Conservation (phyloP, 2,113 vertebrate genomes). For the Sclerurus mexicanus region DNA sequence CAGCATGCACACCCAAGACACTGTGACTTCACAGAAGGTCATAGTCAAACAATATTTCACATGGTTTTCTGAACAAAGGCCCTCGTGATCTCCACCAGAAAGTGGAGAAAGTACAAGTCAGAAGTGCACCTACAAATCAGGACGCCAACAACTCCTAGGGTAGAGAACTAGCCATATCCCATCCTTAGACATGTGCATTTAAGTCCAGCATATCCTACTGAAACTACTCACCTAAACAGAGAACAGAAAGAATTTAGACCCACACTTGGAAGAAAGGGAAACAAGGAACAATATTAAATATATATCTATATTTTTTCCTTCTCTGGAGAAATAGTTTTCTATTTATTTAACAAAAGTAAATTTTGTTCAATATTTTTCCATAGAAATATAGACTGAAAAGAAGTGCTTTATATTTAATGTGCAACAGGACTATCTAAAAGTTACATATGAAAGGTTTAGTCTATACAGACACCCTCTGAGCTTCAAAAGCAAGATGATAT, state of each 20-base stretch:
- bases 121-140: neutral
- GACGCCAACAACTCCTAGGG: neutral
- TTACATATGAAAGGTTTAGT: neutral
- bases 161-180: neutral
- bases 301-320: neutral
- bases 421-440: neutral
- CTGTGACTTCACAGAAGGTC: neutral
- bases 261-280: slow-evolving; percentile 17
- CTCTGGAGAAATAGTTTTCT: slow-evolving; percentile 24
- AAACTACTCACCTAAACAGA: neutral
- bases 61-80: neutral
- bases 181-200: neutral
- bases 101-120: neutral
- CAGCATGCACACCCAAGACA: neutral
- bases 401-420: slow-evolving; percentile 17
- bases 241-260: neutral
- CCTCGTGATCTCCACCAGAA: neutral
- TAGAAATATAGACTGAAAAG: slow-evolving; percentile 68
- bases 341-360: slow-evolving; percentile 59
- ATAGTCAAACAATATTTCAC: neutral
- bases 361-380: neutral
- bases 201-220: neutral
- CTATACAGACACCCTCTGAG: neutral
- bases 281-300: slow-evolving; percentile 8
- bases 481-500: neutral